These are phyloP conservation scores for Acrobasis consociella DNA, from an alignment of 2,888 invertebrate genomes.

Conservation along the genomic window DNA sequence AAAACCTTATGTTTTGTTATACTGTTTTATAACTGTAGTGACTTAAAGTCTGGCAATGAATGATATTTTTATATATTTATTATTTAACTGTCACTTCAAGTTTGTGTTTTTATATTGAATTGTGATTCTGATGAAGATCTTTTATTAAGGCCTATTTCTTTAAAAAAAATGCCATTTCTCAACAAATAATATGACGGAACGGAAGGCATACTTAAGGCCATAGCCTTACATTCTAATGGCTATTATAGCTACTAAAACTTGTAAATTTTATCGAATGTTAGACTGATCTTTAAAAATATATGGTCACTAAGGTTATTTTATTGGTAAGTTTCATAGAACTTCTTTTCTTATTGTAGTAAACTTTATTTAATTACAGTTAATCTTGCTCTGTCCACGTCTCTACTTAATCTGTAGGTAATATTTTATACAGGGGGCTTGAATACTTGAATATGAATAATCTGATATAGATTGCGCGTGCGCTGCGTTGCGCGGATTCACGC, in stretches of 20 bases:
- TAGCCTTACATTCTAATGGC: conserved; percentile 61
- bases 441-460: conserved; percentile 44
- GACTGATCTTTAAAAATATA: conserved; percentile 80
- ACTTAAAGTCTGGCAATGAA: no score
- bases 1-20: no score
- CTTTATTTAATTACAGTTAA: conserved; percentile 48
- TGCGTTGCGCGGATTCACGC: no score
- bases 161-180: not conserved
- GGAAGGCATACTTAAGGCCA: conserved; percentile 36
- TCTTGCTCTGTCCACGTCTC: conserved; percentile 72
- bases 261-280: conserved; percentile 81
- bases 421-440: conserved; percentile 58
- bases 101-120: not conserved
- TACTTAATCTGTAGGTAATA: conserved; percentile 56
- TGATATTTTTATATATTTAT: no score
- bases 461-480: conserved; percentile 33
- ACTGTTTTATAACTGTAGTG: no score
- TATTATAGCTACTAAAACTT: conserved; percentile 56
- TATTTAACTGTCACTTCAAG: no score
- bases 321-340: conserved; percentile 66
- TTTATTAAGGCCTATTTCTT: not conserved
- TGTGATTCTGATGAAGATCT: not conserved
- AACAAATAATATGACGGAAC: not conserved
- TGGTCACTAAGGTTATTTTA: conserved; percentile 60
- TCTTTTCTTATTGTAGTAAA: conserved; percentile 53